These are phyloP conservation scores for Ammodytes dubius DNA, from an alignment of 2,113 vertebrate genomes.

Conservation along the genomic window DNA sequence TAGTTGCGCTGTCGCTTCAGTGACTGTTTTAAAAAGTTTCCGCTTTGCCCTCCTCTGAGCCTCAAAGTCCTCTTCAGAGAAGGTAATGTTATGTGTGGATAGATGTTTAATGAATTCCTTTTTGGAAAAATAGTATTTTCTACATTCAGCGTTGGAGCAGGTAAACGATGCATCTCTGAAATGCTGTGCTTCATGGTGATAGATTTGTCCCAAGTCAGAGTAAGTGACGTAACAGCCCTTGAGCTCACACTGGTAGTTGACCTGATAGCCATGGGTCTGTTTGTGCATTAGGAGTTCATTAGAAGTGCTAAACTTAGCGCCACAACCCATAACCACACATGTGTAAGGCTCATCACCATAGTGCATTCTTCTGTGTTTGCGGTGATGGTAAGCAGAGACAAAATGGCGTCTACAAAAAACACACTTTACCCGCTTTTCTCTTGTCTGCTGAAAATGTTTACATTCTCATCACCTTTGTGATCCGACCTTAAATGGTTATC, in stretches of 20 bases:
- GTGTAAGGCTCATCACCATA: constrained; percentile 90
- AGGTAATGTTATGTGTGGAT: constrained; percentile 87
- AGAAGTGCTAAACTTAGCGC: constrained; percentile 88
- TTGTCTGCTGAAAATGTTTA: constrained; percentile 95
- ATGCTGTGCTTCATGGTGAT: constrained; percentile 98
- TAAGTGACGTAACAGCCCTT: constrained; percentile 93
- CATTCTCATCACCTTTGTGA: constrained; percentile 91
- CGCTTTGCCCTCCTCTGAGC: constrained; percentile 79
- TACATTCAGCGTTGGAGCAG: constrained; percentile 90
- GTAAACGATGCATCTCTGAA: constrained; percentile 95
- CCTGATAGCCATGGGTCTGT: constrained; percentile 91
- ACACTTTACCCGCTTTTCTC: constrained; percentile 94
- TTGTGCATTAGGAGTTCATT: constrained; percentile 94
- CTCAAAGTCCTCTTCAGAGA: constrained; percentile 86
- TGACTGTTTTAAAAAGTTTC: constrained; percentile 66
- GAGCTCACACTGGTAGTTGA: constrained; percentile 94
- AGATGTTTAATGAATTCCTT: constrained; percentile 93
- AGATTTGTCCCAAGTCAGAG: constrained; percentile 94
- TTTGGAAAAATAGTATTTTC: constrained; percentile 95
- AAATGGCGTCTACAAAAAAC: constrained; percentile 94
- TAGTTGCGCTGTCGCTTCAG: constrained; percentile 24
- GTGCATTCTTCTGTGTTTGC: constrained; percentile 91
- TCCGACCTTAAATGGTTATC: constrained; percentile 95
- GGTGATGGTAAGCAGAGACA: constrained; percentile 91
- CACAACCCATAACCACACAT: constrained; percentile 92